These are phyloP conservation scores for Nymphalis urticae DNA, from an alignment of 2,888 invertebrate genomes.

Conservation along the genomic window DNA sequence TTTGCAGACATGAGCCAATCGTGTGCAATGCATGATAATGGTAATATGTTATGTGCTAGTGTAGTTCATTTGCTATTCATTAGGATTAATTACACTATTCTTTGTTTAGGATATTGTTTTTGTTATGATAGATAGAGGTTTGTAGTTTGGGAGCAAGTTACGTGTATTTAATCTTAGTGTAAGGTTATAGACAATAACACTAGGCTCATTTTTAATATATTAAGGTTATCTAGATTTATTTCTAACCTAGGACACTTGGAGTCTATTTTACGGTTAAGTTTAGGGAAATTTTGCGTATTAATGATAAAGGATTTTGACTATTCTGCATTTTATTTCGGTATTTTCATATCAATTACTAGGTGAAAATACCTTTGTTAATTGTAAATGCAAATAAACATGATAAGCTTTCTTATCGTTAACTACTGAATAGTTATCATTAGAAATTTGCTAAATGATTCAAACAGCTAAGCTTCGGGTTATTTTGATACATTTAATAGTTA, in stretches of 20 bases:
- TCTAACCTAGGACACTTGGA: slow-evolving; percentile 24
- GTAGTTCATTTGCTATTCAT: slow-evolving; percentile 48
- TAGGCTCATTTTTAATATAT: slow-evolving; percentile 27
- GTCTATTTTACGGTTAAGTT: slow-evolving; percentile 1
- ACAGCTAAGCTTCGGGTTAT: slow-evolving; percentile 69
- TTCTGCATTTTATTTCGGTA: slow-evolving; percentile 19
- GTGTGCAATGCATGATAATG: slow-evolving; percentile 77
- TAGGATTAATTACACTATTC: slow-evolving; percentile 26
- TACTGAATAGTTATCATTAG: slow-evolving; percentile 69
- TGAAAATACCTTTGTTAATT: slow-evolving; percentile 25
- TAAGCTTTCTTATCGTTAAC: slow-evolving; percentile 60
- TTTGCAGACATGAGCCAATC: slow-evolving; percentile 69
- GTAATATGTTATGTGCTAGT: slow-evolving; percentile 73
- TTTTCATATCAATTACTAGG: not conserved
- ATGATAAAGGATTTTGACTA: slow-evolving; percentile 4
- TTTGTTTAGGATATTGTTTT: slow-evolving; percentile 16
- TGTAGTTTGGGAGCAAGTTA: slow-evolving; percentile 20
- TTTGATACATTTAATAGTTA: slow-evolving; percentile 55
- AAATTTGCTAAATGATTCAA: slow-evolving; percentile 36
- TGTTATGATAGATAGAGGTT: slow-evolving; percentile 18
- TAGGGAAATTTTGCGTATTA: slow-evolving; percentile 8
- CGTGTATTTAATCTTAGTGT: slow-evolving; percentile 18
- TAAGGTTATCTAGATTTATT: slow-evolving; percentile 25
- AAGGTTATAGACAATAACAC: slow-evolving; percentile 14
- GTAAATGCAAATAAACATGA: slow-evolving; percentile 70